These are phyloP conservation scores for Cyprinella venusta DNA, from an alignment of 2,797 vertebrate species.

Conservation along the genomic window DNA sequence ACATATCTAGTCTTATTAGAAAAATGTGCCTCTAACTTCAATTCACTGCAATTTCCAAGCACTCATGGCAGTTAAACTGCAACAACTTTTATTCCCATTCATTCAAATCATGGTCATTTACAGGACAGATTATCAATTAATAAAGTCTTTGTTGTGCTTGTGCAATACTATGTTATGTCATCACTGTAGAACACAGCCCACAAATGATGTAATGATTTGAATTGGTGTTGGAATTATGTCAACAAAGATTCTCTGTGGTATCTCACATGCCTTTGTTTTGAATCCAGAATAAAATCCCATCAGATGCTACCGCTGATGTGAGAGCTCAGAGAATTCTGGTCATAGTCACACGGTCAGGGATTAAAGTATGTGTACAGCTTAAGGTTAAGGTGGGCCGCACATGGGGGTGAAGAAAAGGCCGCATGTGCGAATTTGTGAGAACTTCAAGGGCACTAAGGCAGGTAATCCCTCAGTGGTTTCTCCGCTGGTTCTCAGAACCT, in stretches of 20 bases:
- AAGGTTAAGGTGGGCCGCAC: conserved; percentile 33
- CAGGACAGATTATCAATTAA: neutral
- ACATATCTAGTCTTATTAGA: neutral
- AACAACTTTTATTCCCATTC: neutral
- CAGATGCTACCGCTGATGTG: neutral
- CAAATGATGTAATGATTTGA: neutral
- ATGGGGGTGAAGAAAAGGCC: conserved; percentile 10
- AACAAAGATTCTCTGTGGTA: neutral
- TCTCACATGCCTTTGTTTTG: neutral
- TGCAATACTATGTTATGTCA: neutral
- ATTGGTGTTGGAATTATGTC: conserved; percentile 3
- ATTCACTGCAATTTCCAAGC: neutral
- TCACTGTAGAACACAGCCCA: neutral
- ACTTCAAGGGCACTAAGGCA: conserved; percentile 38
- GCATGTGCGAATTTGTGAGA: conserved; percentile 32
- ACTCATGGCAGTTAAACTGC: neutral
- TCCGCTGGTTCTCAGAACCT: conserved; percentile 7
- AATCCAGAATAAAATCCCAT: neutral
- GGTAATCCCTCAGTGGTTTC: conserved; percentile 33
- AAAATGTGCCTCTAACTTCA: neutral
- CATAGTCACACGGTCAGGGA: conserved; percentile 13
- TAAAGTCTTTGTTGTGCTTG: neutral
- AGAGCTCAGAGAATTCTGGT: neutral
- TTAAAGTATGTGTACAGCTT: conserved; percentile 25
- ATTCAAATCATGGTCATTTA: neutral